Evolutionary conservation across 2,888 invertebrate genomes (phyloP), one percentile per base, ranked within the genome.

Genomic region (Thymelicus acteon): DNA sequence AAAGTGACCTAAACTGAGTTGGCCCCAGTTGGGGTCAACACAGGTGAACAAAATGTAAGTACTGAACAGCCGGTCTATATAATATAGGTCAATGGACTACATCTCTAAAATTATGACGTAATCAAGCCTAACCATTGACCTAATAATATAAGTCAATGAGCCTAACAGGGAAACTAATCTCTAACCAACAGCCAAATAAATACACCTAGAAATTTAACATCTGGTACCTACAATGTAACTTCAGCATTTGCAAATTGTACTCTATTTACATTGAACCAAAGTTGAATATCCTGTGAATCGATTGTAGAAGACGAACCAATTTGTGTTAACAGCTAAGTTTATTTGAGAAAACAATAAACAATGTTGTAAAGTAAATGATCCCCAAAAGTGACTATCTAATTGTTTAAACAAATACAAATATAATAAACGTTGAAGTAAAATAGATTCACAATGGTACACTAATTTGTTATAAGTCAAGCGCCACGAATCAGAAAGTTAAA

Each of bases 401-500:
- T 75, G 72, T 74, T 77, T 70, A 60, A 60, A 75, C 75, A 80
- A 74, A 83, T 75, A 81, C 74, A 76, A 68, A 72, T 72, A 76
- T 73, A 81, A 79, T 82, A 83, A 84, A 80, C 75, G 80, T 77
- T 79, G 74, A 72, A 76, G 73, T 75, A 78, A 76, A 60, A 73
- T 75, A 60, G 84, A 85, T 87, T 91, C 76, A 84, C 89, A 86
- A 82, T 77, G 72, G 60, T 60, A 66, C 67, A 75, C 84, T 87
- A 89, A 89, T 83, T 79, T 66, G 67, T 71, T 79, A 73, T 76
- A 77, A 75, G 72, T 76, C 77, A 60, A 54, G 47, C 57, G 62
- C 71, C 71, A 15, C 58, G 65, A 65, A 15, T 62, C 12, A 40
- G 19, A 40, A 24, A 44, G 24, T 57, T 44, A 24, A 3, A 3